Evolutionary conservation across 2,113 vertebrate species (phyloP), one percentile per base, ranked within the genome.

Genomic region (Choloepus hoffmanni): DNA sequence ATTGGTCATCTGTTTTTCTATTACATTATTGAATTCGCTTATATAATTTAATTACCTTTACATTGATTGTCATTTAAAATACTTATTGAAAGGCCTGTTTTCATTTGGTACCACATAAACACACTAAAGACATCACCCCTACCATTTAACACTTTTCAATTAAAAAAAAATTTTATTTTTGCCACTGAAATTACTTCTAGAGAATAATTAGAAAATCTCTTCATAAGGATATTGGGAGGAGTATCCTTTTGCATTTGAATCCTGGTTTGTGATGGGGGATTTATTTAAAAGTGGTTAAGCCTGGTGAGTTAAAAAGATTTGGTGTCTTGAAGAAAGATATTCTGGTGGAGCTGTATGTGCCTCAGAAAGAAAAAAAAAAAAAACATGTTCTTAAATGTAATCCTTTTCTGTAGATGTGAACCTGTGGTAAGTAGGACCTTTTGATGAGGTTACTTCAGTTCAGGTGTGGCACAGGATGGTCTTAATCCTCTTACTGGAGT

Each of bases 1-100:
- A 92, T 33, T 55, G n/a, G 58, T 92, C 53, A 62, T 94, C 43
- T 79, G n/a, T 7, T 94, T 79, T 79, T 8, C 62, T 87, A n/a
- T 85, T 63, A 48, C 5, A 55, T 78, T 92, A 85, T 48, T 89
- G 21, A 19, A 74, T 70, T 84, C 45, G 7, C 43, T 72, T 90
- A 45, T 67, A 63, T 72, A 62, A 62, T 67, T 81, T 93, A 60
- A 68, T 79, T 40, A 40, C 33, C 58, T 79, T 81, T 45, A 43
- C 89, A 53, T 55, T 48, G 26, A 50, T 83, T 73, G n/a, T 2
- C 36, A 82, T 85, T 12, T 50, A 68, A 65, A 88, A 79, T 78
- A 30, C 15, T 65, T 72, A 45, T 5, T 6, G 8, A 87, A 92
- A 62, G 33, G 0, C 3, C 24, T 55, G 0, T 85, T 95, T 96